These are phyloP conservation scores for Distichodus sexfasciatus DNA, from an alignment of 2,797 vertebrate genomes.

Conservation along the genomic window DNA sequence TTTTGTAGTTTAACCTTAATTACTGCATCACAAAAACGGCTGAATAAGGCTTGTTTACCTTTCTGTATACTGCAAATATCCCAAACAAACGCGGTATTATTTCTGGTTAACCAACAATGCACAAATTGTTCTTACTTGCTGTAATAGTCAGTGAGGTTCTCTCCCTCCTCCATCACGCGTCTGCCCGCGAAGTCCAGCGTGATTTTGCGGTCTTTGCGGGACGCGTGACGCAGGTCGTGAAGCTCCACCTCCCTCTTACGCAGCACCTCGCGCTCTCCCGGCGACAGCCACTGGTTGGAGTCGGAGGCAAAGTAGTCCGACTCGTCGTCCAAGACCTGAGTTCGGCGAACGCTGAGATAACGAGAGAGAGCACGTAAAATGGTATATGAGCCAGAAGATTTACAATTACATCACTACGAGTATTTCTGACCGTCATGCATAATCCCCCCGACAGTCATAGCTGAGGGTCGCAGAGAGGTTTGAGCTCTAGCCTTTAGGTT, in stretches of 20 bases:
- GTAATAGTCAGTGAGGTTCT: slow-evolving; percentile 81
- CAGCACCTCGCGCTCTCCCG: slow-evolving; percentile 81
- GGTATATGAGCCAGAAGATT: no score
- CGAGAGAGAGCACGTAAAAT: not conserved
- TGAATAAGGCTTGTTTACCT: no score
- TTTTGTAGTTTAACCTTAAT: no score
- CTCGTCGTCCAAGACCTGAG: slow-evolving; percentile 96
- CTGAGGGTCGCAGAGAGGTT: no score
- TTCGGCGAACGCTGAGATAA: slow-evolving; percentile 81
- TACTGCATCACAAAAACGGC: no score
- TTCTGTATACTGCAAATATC: no score
- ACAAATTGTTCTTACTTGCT: slow-evolving; percentile 72
- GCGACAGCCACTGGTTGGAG: slow-evolving; percentile 95
- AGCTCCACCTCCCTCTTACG: slow-evolving; percentile 87
- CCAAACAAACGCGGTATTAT: no score
- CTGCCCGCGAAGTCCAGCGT: slow-evolving; percentile 94
- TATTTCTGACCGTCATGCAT: no score
- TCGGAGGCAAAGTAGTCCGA: slow-evolving; percentile 93
- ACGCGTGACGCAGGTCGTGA: slow-evolving; percentile 84
- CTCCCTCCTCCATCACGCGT: slow-evolving; percentile 83
- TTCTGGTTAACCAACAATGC: no score
- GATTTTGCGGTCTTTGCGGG: slow-evolving; percentile 84
- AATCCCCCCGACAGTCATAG: no score
- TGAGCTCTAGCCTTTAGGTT: no score
- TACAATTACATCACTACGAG: no score